Evolutionary conservation across 2,888 invertebrate genomes (phyloP).

Genomic region (Rotaria socialis): DNA sequence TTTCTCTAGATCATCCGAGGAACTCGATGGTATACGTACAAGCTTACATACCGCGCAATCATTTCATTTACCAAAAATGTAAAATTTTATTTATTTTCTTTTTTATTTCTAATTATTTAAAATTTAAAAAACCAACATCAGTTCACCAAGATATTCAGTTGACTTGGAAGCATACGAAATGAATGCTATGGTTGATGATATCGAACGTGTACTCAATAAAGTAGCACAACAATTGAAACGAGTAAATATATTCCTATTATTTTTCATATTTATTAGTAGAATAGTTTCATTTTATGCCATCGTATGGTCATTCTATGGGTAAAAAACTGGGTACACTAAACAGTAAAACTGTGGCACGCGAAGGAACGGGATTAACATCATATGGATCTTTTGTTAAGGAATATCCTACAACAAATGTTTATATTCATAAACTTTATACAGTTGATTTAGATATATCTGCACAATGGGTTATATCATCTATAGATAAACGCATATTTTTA

Average conservation of each 20-base stretch:
- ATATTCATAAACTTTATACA: neutral
- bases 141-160: neutral
- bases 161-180: neutral
- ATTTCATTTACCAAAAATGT: neutral
- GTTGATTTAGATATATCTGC: neutral
- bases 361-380: neutral
- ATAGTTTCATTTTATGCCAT: neutral
- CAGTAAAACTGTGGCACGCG: neutral
- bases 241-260: neutral
- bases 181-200: neutral
- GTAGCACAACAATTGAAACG: neutral
- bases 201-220: neutral
- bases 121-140: too few species aligned
- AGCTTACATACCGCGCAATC: neutral
- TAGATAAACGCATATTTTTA: constrained; percentile 22
- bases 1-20: neutral
- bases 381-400: too few species aligned
- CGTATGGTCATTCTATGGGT: neutral
- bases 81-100: neutral
- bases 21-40: neutral
- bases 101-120: too few species aligned
- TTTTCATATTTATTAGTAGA: neutral
- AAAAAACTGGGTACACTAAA: neutral
- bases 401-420: neutral
- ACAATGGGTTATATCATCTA: neutral